A percentile compares a stretch with the other conserved stretches of the same genome.
phyloP scores from a whole-genome alignment of 23 tunicate species.

The Ciona savignyi region DNA sequence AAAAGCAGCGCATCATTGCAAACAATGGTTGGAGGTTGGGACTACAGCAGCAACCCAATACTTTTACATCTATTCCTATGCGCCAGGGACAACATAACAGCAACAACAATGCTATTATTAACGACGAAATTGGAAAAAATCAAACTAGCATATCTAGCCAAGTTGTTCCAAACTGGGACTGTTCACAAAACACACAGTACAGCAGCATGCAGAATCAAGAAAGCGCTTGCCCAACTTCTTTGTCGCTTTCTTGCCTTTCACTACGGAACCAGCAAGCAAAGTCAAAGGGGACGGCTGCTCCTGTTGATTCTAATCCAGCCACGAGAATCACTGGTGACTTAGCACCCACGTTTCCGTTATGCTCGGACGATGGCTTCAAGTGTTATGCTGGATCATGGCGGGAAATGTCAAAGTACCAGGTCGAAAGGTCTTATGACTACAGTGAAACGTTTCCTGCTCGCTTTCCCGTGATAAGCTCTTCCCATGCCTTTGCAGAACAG shows the following conservation, averaged over 20 bases:
- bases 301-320: background rate
- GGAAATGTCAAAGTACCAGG: background rate
- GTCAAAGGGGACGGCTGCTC: background rate
- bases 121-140: background rate
- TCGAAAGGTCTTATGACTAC: background rate
- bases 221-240: slow-evolving; percentile 1
- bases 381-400: background rate
- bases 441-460: background rate
- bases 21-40: background rate
- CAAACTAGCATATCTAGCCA: background rate
- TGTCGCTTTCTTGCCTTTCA: slow-evolving; percentile 12
- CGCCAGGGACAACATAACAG: background rate
- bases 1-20: slow-evolving; percentile 27
- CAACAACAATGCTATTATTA: slow-evolving; percentile 3
- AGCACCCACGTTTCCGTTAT: background rate
- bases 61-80: background rate
- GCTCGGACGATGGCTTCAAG: background rate
- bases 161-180: background rate
- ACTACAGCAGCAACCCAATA: background rate
- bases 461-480: slow-evolving; percentile 4
- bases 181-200: too few species aligned
- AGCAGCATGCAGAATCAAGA: background rate
- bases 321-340: background rate
- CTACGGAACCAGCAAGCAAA: slow-evolving; percentile 3
- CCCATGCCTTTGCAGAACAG: background rate